phyloP scores from a whole-genome alignment of 2,797 vertebrate species.

The Rhyacichthys aspro region DNA sequence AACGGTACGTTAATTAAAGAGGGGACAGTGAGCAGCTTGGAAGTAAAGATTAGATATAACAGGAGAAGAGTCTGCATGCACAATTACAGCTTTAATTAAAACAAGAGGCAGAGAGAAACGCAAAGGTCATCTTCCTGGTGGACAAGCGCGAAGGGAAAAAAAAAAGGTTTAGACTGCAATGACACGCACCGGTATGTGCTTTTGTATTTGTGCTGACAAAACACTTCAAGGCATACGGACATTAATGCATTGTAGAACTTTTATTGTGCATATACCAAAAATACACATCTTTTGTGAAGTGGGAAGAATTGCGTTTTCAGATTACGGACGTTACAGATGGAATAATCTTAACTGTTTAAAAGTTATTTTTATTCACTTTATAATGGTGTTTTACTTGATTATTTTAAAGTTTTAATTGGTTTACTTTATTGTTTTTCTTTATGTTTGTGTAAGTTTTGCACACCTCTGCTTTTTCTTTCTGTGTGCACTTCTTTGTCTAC shows the following conservation, averaged over 20 bases:
- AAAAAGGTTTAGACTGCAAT: conserved; percentile 19
- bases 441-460: too few relatives aligned
- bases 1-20: conserved; percentile 60
- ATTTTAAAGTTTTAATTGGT: too few relatives aligned
- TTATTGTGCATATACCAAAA: too few relatives aligned
- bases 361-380: too few relatives aligned
- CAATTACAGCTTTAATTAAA: conserved; percentile 76
- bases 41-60: conserved; percentile 64
- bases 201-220: neutral
- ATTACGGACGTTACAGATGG: too few relatives aligned
- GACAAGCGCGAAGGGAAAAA: conserved; percentile 29
- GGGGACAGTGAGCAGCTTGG: conserved; percentile 54
- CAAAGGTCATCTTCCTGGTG: conserved; percentile 62
- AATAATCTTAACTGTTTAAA: too few relatives aligned
- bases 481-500: too few relatives aligned
- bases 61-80: conserved; percentile 53
- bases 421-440: too few relatives aligned
- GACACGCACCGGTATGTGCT: neutral
- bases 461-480: too few relatives aligned
- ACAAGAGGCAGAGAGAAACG: conserved; percentile 42
- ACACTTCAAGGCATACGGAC: neutral
- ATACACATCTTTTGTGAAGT: too few relatives aligned
- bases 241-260: neutral
- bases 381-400: too few relatives aligned
- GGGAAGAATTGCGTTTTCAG: too few relatives aligned